Evolutionary conservation across 2,113 vertebrate species (phyloP).

Genomic region (Pandion haliaetus): DNA sequence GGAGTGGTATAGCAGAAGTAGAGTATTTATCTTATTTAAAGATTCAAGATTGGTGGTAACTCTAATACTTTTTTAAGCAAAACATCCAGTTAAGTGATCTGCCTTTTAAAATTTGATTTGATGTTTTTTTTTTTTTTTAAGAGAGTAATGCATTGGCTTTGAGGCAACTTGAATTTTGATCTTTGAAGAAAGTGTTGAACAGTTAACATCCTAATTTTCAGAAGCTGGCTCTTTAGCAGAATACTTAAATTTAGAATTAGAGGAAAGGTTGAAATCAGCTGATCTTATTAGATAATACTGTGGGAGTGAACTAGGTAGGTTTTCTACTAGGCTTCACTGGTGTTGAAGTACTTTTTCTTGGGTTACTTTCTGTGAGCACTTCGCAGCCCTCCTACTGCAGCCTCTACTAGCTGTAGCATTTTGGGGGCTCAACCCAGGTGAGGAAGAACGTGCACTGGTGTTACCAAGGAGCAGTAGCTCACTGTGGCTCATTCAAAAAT

Average conservation of each 20-base stretch:
- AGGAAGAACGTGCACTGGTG: background rate
- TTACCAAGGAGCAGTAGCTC: background rate
- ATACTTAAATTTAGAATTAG: background rate
- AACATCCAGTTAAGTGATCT: background rate
- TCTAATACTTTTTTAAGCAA: background rate
- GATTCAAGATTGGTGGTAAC: background rate
- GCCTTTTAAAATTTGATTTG: background rate
- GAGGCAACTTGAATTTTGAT: background rate
- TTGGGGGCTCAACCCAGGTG: background rate
- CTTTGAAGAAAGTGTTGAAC: background rate
- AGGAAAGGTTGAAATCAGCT: background rate
- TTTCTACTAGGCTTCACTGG: background rate
- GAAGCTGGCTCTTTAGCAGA: background rate
- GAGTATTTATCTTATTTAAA: background rate
- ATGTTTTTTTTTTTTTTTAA: too few species aligned
- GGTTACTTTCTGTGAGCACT: background rate
- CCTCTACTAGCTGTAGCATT: background rate
- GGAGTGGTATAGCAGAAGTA: background rate
- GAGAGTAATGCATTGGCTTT: background rate
- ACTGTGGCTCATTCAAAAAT: background rate
- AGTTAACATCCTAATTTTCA: background rate
- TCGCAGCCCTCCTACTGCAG: background rate
- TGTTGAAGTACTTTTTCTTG: background rate
- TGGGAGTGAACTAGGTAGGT: background rate
- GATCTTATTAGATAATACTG: background rate